Base-by-base conservation (phyloP, 1,140 invertebrate genomes). In the Pinna nobilis region DNA sequence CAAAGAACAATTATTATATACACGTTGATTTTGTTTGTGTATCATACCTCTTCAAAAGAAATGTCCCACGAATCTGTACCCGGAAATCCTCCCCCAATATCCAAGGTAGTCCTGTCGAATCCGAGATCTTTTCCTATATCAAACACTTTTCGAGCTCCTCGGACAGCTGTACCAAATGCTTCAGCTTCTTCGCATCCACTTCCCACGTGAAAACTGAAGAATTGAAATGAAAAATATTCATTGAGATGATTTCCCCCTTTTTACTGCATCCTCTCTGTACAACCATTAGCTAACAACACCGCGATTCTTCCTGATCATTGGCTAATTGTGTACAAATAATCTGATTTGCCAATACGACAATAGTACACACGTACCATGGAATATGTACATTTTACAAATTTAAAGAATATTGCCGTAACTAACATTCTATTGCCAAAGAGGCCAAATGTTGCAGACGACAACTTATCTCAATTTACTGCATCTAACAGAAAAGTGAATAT, bases 71-170 rank as follows among this genome's bases (percentile, higher is more conserved):
- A 69, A 18, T 84, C 70, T 25, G 85, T 81, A 39, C 90, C 90
- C 11, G 91, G 90, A 73, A 89, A 91, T 7, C 91, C 91, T 30
- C 91, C 91, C 33, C 91, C 91, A 80, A 91, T 88, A 76, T 91
- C 91, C 2, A 91, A 77, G 6, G 91, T 70, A 28, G 80, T 77
- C 82, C 90, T 87, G 41, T 88, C 47, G 69, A 88, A 90, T n/a
- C 90, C 90, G 32, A 88, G 59, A 2, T 78, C 57, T 13, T 80
- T 47, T 13, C 84, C 90, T 6, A 86, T 76, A 63, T 90, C 85
- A 82, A 90, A 91, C 25, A 89, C 85, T 13, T 80, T 74, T n/a
- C 85, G 75, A 18, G 90, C 88, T 61, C 86, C 80, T 35, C 81
- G 65, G 35, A 91, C 86, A n/a, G 90, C 90, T 20, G 70, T 79